Base-by-base conservation (phyloP, 2,113 vertebrate genomes). In the Electrona antarctica region DNA sequence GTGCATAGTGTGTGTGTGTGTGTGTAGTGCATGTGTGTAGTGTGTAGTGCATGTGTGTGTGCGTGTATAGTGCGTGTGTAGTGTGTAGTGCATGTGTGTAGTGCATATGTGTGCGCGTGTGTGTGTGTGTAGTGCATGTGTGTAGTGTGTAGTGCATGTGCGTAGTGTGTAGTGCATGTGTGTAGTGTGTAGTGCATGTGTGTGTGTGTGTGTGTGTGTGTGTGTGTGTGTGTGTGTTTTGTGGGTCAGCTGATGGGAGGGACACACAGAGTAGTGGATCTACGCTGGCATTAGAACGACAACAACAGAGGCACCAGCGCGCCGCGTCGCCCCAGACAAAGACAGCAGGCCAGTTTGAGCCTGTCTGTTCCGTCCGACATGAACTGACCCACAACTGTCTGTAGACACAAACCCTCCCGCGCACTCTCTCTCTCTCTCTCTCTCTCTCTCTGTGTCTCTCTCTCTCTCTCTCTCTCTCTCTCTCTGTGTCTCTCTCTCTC, bases 201-300 rank as follows among this genome's bases (percentile, higher is more conserved):
- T 68, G 75, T 46, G 74, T 85, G 78, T 45, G 56, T 69, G 45
- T 48, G 15, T 47, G 61, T 68, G 57, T 79, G 63, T 60, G 29
- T 13, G 75, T 74, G 5, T 69, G 41, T 48, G 15, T 47, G 61
- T 68, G 60, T 79, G 63, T 60, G 29, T 13, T 74, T 66, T 77
- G 56, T 61, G 77, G 66, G 71, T 89, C 85, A 87, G 85, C 79
- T 85, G 84, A 81, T 56, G 60, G 76, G 71, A 79, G 4, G 71
- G 78, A 68, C 79, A 68, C 79, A 80, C 73, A 79, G 41, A 10
- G 56, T 14, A 8, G 58, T 41, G 81, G 67, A 67, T 66, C 74
- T 76, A 55, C 69, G 65, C 72, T 73, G 69, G 78, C 58, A 59
- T 56, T n/a, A 62, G 77, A 71, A 84, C 61, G 74, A 86, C 73